Evolutionary conservation across 1,140 invertebrate genomes (phyloP).

Genomic region (Hyphantria cunea): DNA sequence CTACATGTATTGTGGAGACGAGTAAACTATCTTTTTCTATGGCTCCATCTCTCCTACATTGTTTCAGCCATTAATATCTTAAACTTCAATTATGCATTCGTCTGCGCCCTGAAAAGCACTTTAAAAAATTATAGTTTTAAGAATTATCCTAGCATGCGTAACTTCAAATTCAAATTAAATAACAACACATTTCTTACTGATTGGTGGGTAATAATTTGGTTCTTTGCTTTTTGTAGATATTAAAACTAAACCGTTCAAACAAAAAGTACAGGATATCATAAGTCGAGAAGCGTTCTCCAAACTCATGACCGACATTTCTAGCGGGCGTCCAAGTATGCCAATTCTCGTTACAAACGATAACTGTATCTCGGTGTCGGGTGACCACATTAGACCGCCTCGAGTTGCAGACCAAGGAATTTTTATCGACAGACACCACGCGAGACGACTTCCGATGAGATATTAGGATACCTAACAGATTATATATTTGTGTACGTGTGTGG

Average conservation of each 20-base stretch:
- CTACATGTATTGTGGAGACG: too few relatives aligned
- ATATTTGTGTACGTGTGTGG: constrained; percentile 7
- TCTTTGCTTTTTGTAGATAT: too few relatives aligned
- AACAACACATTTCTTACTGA: too few relatives aligned
- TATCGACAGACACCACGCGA: constrained; percentile 34
- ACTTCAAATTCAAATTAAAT: too few relatives aligned
- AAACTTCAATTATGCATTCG: too few relatives aligned
- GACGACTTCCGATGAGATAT: constrained; percentile 32
- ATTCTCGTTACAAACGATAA: constrained; percentile 46
- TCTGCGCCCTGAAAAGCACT: too few relatives aligned
- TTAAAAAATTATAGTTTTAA: too few relatives aligned
- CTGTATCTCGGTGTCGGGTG: constrained; percentile 40
- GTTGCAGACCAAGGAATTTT: constrained; percentile 51
- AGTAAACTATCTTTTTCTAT: too few relatives aligned
- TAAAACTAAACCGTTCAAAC: background rate
- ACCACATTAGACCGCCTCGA: constrained; percentile 37
- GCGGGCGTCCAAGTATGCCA: constrained; percentile 33
- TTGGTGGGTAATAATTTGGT: too few relatives aligned
- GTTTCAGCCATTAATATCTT: too few relatives aligned
- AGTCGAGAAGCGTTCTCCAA: constrained; percentile 22
- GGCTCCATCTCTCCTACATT: too few relatives aligned
- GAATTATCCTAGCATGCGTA: too few relatives aligned
- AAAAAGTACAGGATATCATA: constrained; percentile 19
- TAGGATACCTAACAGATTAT: constrained; percentile 12
- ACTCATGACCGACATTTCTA: constrained; percentile 33